These are phyloP conservation scores for Neogale vison DNA, from an alignment of 2,113 vertebrate genomes.

Conservation along the genomic window DNA sequence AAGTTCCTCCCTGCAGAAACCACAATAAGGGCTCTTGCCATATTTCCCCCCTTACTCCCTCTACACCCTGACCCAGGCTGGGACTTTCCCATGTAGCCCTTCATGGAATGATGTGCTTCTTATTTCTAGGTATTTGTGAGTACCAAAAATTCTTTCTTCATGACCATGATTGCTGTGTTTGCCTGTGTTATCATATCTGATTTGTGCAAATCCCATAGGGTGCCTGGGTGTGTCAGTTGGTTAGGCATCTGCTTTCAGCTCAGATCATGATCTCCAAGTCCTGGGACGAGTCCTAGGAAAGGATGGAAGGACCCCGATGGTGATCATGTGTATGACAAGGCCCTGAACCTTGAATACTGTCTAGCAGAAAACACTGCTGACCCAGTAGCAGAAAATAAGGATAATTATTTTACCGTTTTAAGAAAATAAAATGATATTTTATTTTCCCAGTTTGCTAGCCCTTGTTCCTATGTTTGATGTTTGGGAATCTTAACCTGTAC, in stretches of 20 bases:
- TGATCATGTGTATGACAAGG: neutral
- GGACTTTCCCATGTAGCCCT: neutral
- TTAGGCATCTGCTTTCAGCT: neutral
- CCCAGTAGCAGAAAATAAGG: neutral
- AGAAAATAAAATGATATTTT: neutral
- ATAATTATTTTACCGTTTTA: neutral
- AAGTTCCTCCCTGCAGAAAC: neutral
- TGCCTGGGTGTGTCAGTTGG: neutral
- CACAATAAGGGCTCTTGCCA: neutral
- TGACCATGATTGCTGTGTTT: neutral
- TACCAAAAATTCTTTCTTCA: neutral
- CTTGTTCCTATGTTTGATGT: too few relatives aligned
- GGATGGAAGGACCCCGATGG: neutral
- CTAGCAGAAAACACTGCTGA: neutral
- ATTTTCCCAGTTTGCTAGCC: too few relatives aligned
- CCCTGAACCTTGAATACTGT: neutral
- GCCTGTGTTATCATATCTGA: neutral
- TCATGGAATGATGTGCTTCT: neutral
- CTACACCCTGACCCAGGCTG: neutral
- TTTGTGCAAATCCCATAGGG: neutral
- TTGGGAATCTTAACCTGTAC: too few relatives aligned
- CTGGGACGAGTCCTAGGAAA: neutral
- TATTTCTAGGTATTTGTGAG: neutral
- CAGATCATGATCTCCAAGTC: neutral
- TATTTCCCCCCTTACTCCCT: neutral